Evolutionary conservation across 1,140 invertebrate species (phyloP), one percentile per base, ranked within the genome.

Genomic region (Diachasmimorpha longicaudata): DNA sequence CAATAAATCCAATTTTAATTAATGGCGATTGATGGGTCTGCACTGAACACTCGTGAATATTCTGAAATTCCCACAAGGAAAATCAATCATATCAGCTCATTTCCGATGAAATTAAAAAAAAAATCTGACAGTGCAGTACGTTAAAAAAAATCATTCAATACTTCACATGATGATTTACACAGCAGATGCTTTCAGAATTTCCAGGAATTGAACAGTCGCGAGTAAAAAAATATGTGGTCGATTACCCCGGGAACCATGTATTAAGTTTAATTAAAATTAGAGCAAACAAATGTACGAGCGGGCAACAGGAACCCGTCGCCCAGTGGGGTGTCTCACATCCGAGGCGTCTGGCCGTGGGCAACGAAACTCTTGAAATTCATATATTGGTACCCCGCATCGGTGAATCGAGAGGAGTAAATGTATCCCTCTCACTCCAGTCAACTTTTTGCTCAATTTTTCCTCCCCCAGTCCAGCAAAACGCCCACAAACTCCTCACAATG

Each of bases 201-300:
- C 67, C 75, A 55, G 76, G 75, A 78, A 74, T 80, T 78, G 80
- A 77, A 78, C 73, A 39, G 63, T 70, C 44, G 72, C 39, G 37
- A 36, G 19, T 67, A 58, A 72, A 58, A 37, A 71, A 19, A 72
- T 67, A 68, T 75, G 39, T 63, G 44, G 48, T 78, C 76, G 79
- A 84, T 77, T 82, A 83, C 74, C 78, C 77, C 63, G 77, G 66
- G 79, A 80, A 81, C 78, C 77, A 44, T 81, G 78, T 80, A 81
- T 80, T 78, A 76, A 78, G 69, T 77, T 84, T 81, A 81, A 85
- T 85, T 85, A 83, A 85, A 85, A 85, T 85, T 85, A 82, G 84
- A 84, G 79, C 84, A 81, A 81, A 83, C 74, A 78, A 77, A 81
- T 72, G 70, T 66, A 70, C 42, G 67, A 48, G 37, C 46, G 70